Base-by-base conservation (phyloP, 2,113 vertebrate species). In the Butastur rufipennis region DNA sequence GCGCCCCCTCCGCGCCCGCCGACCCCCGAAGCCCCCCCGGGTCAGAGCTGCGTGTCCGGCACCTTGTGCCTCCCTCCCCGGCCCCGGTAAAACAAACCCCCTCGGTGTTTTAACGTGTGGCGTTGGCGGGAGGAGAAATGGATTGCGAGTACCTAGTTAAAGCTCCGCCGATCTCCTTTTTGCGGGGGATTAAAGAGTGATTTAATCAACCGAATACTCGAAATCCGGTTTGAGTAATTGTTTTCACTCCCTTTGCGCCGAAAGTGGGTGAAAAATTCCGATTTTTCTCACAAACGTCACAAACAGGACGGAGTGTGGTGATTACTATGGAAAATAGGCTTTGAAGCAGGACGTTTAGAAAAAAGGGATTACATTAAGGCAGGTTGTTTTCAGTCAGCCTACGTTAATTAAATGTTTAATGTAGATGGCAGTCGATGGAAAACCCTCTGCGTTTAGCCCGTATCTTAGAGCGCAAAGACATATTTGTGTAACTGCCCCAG, bases 201-300 rank as follows among this genome's bases (percentile, higher is more conserved):
- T 95, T 95, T 92, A 48, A 94, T 77, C 95, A 78, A 79, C 68
- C 31, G 62, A 40, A 81, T 62, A 47, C 74, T 31, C 16, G 43
- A 85, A 32, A 87, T 59, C 85, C 50, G 66, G 78, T 83, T 89
- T 84, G 26, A 53, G n/a, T 32, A 16, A 79, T 71, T 88, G 77
- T 71, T 95, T 87, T 67, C 66, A 34, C 73, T 82, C 59, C 1
- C 65, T 86, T 63, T 45, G 29, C 62, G 27, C 14, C 47, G 3
- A 32, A 91, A 73, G 34, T 3, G 26, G 14, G n/a, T 9, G 52
- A 42, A 55, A 7, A 40, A 17, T 14, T 66, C 67, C 50, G 52
- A 26, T 7, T 47, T 47, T 47, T 47, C 45, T 20, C 45, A 20
- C 45, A 10, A 45, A 45, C 9, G 45, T 45, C 40, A 4, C 56